Evolutionary conservation across 2,113 vertebrate species (phyloP).

Genomic region (Chiloscyllium plagiosum): DNA sequence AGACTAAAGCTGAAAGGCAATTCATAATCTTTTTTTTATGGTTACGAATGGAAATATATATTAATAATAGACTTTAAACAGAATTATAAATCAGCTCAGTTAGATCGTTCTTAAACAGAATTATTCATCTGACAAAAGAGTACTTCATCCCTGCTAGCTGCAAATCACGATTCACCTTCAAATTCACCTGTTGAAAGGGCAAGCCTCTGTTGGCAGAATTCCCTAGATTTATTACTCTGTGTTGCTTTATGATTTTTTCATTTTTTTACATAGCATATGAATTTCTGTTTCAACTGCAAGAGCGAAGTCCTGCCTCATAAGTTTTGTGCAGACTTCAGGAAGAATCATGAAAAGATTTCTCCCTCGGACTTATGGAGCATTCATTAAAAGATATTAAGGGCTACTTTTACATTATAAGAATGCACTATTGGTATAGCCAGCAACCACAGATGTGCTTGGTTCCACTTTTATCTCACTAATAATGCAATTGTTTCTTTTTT

Average conservation of each 20-base stretch:
- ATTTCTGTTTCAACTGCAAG: constrained; percentile 67
- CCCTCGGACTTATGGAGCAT: background rate
- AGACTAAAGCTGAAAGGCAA: constrained; percentile 59
- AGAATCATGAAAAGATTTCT: constrained; percentile 20
- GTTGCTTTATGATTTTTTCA: constrained; percentile 81
- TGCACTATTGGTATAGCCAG: background rate
- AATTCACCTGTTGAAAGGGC: constrained; percentile 71
- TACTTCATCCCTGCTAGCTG: constrained; percentile 82
- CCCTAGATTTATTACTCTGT: constrained; percentile 78
- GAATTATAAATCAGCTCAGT: constrained; percentile 87
- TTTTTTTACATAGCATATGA: constrained; percentile 62
- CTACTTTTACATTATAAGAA: background rate
- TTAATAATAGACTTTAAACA: constrained; percentile 81
- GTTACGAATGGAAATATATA: constrained; percentile 77
- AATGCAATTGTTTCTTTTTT: constrained; percentile 8
- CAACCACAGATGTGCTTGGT: background rate
- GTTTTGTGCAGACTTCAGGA: background rate
- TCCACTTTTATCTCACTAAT: background rate
- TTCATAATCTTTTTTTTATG: constrained; percentile 63
- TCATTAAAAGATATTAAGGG: constrained; percentile 12
- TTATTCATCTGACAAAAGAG: constrained; percentile 88
- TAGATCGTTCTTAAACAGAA: constrained; percentile 82
- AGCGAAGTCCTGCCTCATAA: constrained; percentile 1
- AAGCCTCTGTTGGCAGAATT: constrained; percentile 77
- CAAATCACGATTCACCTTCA: constrained; percentile 80